Percentiles rank a stretch among this genome's conserved stretches.
phyloP scores from a whole-genome alignment of 2,113 vertebrate species.

The Eira barbara region DNA sequence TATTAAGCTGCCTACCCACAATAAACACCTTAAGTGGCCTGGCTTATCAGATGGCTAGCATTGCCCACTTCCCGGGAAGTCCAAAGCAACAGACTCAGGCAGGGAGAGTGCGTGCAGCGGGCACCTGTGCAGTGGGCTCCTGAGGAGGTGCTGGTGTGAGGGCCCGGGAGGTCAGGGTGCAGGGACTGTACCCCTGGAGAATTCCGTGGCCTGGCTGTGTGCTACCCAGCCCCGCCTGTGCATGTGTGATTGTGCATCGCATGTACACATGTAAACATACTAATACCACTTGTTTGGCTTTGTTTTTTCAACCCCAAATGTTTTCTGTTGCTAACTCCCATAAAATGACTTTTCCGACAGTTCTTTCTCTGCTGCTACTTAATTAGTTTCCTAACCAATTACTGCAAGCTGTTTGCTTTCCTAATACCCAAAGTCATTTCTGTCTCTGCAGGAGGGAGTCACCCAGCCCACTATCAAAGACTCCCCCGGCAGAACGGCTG shows the following conservation, averaged over 20 bases:
- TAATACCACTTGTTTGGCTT: background rate
- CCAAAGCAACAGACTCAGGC: background rate
- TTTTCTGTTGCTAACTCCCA: slow-evolving; percentile 8
- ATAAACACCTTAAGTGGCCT: background rate
- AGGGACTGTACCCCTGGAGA: background rate
- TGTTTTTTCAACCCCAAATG: background rate
- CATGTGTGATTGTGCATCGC: no score
- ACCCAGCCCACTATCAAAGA: background rate
- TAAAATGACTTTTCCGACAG: slow-evolving; percentile 12
- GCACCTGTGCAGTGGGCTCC: background rate
- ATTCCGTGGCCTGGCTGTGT: background rate
- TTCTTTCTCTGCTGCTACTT: slow-evolving; percentile 39
- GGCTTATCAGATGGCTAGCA: background rate
- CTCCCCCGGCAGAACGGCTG: background rate
- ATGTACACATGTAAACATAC: background rate
- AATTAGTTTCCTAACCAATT: slow-evolving; percentile 56
- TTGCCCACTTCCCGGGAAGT: background rate
- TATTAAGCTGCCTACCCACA: background rate
- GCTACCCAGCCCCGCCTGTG: background rate
- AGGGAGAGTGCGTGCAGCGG: background rate
- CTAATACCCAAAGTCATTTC: background rate
- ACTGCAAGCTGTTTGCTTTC: background rate
- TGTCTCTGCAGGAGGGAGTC: slow-evolving; percentile 16
- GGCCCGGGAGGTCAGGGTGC: background rate
- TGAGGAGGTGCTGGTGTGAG: background rate